Conservation (phyloP, 2,113 vertebrate genomes). For the Chlamydotis undulata region DNA sequence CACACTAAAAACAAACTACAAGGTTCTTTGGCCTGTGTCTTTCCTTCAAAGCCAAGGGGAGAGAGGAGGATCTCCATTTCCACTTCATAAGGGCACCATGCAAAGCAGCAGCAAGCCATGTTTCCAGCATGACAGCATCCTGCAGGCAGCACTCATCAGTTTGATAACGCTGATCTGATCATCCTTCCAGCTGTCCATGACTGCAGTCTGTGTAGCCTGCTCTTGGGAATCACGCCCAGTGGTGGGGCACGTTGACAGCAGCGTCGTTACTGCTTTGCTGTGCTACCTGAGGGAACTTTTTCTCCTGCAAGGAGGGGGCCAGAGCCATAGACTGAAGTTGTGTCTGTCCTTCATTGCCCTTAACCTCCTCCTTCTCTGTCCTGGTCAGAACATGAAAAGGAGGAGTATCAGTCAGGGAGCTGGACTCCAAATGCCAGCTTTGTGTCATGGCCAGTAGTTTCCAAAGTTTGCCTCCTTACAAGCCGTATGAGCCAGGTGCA, state of each 20-base stretch:
- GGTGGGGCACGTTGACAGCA: background rate
- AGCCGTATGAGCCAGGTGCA: background rate
- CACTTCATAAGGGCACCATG: fast-evolving
- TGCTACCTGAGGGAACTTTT: background rate
- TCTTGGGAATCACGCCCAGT: background rate
- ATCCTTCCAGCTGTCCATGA: background rate
- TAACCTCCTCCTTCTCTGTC: background rate
- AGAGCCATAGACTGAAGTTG: background rate
- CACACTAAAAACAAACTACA: background rate
- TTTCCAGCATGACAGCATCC: background rate
- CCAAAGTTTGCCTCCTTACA: background rate
- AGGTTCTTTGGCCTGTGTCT: background rate
- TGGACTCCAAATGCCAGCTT: background rate
- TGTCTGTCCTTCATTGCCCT: background rate
- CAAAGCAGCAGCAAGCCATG: background rate
- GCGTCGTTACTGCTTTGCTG: background rate
- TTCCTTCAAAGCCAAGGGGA: background rate
- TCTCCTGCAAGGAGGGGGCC: background rate
- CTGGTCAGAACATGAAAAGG: background rate
- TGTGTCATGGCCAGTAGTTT: background rate
- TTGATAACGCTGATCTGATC: background rate
- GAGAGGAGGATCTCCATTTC: background rate
- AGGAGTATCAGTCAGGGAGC: background rate
- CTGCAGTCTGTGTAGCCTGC: fast-evolving
- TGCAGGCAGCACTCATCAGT: background rate